Conservation (phyloP, 1,140 invertebrate genomes). For the Bursaphelenchus mucronatus region DNA sequence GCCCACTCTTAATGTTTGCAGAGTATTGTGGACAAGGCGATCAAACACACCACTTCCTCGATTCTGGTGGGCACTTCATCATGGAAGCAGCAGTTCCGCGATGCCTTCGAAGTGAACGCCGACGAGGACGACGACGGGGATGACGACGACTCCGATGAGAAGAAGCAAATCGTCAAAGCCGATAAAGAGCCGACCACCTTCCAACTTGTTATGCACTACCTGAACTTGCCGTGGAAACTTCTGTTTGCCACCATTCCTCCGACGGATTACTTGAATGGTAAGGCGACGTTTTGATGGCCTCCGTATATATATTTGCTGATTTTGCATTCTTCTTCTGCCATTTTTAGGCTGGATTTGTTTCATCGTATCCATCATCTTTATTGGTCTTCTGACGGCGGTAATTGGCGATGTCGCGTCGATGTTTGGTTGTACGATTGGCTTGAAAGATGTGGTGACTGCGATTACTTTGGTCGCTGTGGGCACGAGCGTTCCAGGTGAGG, state of each 20-base stretch:
- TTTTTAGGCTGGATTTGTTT: conserved; percentile 82
- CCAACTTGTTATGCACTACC: conserved; percentile 81
- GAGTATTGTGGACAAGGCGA: conserved; percentile 92
- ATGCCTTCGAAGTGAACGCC: conserved; percentile 76
- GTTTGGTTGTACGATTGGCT: conserved; percentile 92
- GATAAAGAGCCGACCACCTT: conserved; percentile 20
- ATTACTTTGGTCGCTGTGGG: conserved; percentile 72
- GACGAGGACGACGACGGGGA: conserved; percentile 20
- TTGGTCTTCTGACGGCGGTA: conserved; percentile 86
- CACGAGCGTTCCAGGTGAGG: conserved; percentile 50
- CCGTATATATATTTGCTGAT: not conserved
- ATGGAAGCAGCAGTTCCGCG: conserved; percentile 95
- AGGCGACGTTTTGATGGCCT: not conserved
- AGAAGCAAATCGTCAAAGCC: not conserved
- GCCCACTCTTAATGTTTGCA: conserved; percentile 65
- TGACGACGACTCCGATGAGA: conserved; percentile 18
- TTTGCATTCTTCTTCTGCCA: not conserved
- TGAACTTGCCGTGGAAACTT: conserved; percentile 95
- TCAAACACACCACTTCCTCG: conserved; percentile 86
- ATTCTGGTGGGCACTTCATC: conserved; percentile 87
- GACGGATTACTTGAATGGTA: conserved; percentile 68
- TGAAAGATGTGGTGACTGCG: conserved; percentile 90
- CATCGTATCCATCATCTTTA: conserved; percentile 81
- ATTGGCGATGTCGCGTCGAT: conserved; percentile 92
- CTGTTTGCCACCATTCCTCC: conserved; percentile 94